Evolutionary conservation across 2,888 invertebrate genomes (phyloP), one percentile per base, ranked within the genome.

Genomic region (Omphaloscelis lunosa): DNA sequence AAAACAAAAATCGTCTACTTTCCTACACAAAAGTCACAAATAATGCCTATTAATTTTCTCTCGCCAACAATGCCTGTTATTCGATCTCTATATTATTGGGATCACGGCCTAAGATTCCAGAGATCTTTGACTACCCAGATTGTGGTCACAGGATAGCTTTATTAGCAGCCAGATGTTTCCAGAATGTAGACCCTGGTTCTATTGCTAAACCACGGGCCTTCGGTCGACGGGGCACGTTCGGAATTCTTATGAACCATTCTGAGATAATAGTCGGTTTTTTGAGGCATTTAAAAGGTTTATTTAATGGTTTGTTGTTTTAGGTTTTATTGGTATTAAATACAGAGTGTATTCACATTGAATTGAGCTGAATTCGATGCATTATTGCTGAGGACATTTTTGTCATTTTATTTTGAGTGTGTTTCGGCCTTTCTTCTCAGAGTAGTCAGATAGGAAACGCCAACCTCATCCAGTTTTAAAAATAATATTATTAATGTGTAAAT

Each of bases 131-230:
- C 69, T 75, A 68, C 77, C 82, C 86, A 77, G 80, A 80, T 84
- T 88, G 88, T 84, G 88, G 88, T 87, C 67, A 78, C 51, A 65
- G 61, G 77, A 86, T 72, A 61, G 80, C 84, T 88, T 86, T 86
- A 87, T 86, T 84, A 86, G 75, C 77, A 77, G 66, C 77, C 86
- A 80, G 77, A 84, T 77, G 68, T 58, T 78, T 58, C 75, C 82
- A 88, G 84, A 84, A 88, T 88, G 76, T 81, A 77, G 79, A 72
- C 73, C 67, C 68, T 48, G 67, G 70, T 72, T 75, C 53, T 77
- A 86, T 84, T 79, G 79, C 77, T 34, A 68, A 86, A 66, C 88
- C 87, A 51, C 82, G 39, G 41, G 66, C 41, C 39, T 66, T 65
- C 8, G 65, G 63, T 56, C 56, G 62, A 23, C 8, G 45, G 63